Conservation (phyloP, 2,888 invertebrate species). For the Epirrita christyi region DNA sequence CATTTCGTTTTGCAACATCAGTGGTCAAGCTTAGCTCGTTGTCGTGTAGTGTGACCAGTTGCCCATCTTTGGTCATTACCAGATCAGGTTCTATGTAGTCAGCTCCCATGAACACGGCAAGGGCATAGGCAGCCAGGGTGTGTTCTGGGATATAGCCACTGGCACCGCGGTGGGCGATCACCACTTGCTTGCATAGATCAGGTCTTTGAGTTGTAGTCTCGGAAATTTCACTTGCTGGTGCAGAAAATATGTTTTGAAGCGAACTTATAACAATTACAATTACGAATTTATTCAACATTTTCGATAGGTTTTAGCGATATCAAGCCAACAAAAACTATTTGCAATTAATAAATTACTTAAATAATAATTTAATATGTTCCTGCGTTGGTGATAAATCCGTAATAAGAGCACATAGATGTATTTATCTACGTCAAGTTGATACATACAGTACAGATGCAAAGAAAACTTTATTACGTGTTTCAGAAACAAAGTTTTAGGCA, state of each 20-base stretch:
- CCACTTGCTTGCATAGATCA: constrained; percentile 28
- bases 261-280: constrained; percentile 4
- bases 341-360: no score
- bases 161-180: constrained; percentile 59
- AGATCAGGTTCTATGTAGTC: constrained; percentile 65
- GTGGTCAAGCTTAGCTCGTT: constrained; percentile 66
- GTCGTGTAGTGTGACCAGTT: constrained; percentile 68
- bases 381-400: background rate
- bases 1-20: constrained; percentile 58
- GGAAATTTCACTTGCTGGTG: constrained; percentile 6
- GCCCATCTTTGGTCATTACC: constrained; percentile 64
- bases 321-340: background rate
- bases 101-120: constrained; percentile 64
- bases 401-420: background rate
- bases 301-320: background rate
- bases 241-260: background rate
- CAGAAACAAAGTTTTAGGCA: background rate
- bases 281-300: constrained; percentile 8
- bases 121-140: constrained; percentile 71
- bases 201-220: constrained; percentile 1
- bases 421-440: background rate
- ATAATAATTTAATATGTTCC: background rate
- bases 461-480: constrained; percentile 9
- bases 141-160: constrained; percentile 77
- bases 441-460: constrained; percentile 6